Conservation (phyloP, 2,113 vertebrate species). For the Neomonachus schauinslandi region DNA sequence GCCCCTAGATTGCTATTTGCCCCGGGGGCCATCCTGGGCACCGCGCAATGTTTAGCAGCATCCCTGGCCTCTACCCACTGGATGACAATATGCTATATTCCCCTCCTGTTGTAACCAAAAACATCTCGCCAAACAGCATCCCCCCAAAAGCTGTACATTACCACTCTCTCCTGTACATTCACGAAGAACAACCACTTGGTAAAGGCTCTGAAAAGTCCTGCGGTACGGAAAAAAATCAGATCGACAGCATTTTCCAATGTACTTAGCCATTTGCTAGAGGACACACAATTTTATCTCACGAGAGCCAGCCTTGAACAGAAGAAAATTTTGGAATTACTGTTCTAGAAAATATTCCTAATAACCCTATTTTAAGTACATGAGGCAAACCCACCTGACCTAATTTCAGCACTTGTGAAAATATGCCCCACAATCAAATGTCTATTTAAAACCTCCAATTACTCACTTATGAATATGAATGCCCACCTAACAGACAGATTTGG, state of each 20-base stretch:
- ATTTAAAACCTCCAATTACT: not conserved
- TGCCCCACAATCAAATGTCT: not conserved
- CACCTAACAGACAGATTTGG: not conserved
- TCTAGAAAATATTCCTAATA: not conserved
- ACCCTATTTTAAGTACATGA: accelerated
- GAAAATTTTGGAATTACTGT: too few relatives aligned
- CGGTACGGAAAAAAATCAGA: not conserved
- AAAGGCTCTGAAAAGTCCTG: not conserved
- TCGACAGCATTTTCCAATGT: accelerated
- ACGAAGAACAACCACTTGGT: accelerated
- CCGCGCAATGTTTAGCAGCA: accelerated
- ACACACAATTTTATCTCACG: accelerated
- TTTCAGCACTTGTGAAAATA: not conserved
- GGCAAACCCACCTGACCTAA: not conserved
- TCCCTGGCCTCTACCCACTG: accelerated
- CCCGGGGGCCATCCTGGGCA: not conserved
- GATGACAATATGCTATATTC: accelerated
- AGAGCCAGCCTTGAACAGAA: not conserved
- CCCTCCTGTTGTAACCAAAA: accelerated
- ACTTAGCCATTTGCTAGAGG: not conserved
- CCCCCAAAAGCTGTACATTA: accelerated
- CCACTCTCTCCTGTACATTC: too few relatives aligned
- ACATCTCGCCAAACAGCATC: accelerated
- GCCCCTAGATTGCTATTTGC: too few relatives aligned
- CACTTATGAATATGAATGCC: not conserved